Evolutionary conservation across 2,888 invertebrate species (phyloP).

Genomic region (Hydropsyche betteni): DNA sequence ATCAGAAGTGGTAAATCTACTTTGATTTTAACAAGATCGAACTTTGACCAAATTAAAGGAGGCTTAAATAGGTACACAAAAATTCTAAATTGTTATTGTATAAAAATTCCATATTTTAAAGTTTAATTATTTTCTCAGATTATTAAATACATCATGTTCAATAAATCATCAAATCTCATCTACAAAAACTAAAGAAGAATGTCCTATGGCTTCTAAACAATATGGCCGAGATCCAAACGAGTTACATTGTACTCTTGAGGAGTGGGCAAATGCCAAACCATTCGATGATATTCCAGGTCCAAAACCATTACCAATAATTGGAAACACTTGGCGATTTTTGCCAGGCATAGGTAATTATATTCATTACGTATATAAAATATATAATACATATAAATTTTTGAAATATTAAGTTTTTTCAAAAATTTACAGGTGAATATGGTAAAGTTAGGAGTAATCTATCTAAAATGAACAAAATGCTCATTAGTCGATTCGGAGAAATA

Average conservation of each 20-base stretch:
- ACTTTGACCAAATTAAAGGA: too few species aligned
- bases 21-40: too few species aligned
- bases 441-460: constrained; percentile 65
- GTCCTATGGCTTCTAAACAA: not conserved
- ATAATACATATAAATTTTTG: not conserved
- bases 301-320: constrained; percentile 59
- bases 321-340: constrained; percentile 56
- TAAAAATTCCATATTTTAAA: too few species aligned
- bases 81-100: too few species aligned
- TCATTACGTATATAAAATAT: not conserved
- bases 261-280: constrained; percentile 54
- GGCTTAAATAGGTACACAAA: too few species aligned
- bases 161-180: constrained; percentile 1
- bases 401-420: constrained; percentile 1
- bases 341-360: constrained; percentile 53
- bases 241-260: not conserved
- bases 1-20: too few species aligned
- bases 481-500: constrained; percentile 66
- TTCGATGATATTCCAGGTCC: constrained; percentile 65
- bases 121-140: too few species aligned
- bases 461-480: constrained; percentile 56
- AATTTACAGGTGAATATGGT: constrained; percentile 60
- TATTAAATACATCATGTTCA: not conserved
- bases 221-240: not conserved
- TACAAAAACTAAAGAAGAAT: constrained; percentile 6